These are phyloP conservation scores for Nesoenas mayeri DNA, from an alignment of 2,113 vertebrate species.

Conservation along the genomic window DNA sequence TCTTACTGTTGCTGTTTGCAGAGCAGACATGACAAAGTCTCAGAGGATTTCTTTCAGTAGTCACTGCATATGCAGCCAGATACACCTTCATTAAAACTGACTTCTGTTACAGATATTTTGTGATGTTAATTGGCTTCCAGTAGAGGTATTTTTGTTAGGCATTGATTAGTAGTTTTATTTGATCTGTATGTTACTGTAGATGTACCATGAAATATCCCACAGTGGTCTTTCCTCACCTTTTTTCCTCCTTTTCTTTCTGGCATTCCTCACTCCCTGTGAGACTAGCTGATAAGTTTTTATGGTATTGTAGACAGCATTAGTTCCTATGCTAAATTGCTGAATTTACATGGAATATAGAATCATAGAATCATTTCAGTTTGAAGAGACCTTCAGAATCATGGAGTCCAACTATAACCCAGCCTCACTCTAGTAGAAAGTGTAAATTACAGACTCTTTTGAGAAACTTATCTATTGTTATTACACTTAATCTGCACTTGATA, in stretches of 20 bases:
- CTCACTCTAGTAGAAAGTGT: not conserved
- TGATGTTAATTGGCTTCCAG: constrained; percentile 1
- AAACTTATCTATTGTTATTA: not conserved
- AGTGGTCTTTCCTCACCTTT: not conserved
- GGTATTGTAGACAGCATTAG: not conserved
- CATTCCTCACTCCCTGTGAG: not conserved
- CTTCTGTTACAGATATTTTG: not conserved
- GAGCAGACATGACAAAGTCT: not conserved
- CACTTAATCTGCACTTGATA: not conserved
- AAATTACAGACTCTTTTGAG: not conserved
- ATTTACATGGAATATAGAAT: not conserved
- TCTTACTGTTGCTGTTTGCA: not conserved
- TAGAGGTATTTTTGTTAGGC: not conserved
- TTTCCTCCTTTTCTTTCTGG: not conserved
- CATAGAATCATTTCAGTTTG: too few species aligned
- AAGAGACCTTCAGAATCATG: too few species aligned
- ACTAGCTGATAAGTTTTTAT: not conserved
- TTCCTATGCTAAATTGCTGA: not conserved
- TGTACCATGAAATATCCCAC: not conserved
- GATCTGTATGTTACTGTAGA: not conserved
- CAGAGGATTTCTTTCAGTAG: constrained; percentile 1
- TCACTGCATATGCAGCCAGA: not conserved
- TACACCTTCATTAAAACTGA: not conserved
- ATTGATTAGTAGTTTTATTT: not conserved
- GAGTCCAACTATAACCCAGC: too few species aligned